Percentiles rank a stretch among this genome's conserved stretches.
These are phyloP conservation scores for Hippopotamus amphibius DNA, from an alignment of 2,113 vertebrate genomes.

Conservation along the genomic window DNA sequence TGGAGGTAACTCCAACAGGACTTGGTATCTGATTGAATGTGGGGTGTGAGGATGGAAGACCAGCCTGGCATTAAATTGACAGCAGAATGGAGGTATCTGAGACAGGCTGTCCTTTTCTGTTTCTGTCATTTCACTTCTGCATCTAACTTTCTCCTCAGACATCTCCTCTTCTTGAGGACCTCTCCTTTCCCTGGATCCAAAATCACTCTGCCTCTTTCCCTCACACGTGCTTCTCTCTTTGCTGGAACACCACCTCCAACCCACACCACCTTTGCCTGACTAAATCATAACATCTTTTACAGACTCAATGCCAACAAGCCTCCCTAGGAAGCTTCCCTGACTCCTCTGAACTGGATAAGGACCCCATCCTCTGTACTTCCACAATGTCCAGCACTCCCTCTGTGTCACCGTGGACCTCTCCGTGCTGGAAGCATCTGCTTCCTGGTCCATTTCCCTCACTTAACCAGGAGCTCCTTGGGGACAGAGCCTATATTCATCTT, in stretches of 20 bases:
- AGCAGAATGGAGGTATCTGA: not conserved
- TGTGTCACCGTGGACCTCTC: not conserved
- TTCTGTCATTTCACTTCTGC: not conserved
- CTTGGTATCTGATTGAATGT: not conserved
- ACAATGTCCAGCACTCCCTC: not conserved
- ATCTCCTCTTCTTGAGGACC: not conserved
- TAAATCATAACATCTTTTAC: not conserved
- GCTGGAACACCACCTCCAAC: not conserved
- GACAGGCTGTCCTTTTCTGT: not conserved
- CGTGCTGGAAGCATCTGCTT: not conserved
- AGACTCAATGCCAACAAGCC: not conserved
- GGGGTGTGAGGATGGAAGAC: not conserved
- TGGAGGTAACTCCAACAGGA: not conserved
- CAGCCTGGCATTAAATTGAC: not conserved
- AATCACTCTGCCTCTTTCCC: not conserved
- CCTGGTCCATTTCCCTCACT: not conserved
- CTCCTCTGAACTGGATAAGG: not conserved
- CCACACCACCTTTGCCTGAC: rapidly evolving
- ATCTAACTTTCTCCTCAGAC: not conserved
- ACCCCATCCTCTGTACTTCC: not conserved
- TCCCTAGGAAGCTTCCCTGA: not conserved
- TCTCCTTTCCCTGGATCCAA: not conserved
- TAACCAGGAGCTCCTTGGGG: not conserved
- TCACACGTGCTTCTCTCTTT: not conserved
- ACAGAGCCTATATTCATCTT: not conserved